Conservation (phyloP, 2,113 vertebrate genomes). For the Neodontobutis hainanensis region DNA sequence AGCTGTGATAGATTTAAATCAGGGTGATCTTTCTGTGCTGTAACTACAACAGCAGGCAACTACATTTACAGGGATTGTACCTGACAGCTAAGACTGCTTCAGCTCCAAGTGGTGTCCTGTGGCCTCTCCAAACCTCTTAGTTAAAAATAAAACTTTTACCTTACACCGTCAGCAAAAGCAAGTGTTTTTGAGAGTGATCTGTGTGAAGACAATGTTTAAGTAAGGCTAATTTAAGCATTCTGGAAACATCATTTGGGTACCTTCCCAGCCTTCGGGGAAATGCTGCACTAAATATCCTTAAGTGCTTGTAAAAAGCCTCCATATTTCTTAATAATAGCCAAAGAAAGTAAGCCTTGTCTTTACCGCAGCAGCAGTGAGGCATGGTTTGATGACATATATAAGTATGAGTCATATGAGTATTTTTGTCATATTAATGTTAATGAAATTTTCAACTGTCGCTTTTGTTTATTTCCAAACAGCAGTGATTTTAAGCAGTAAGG, state of each 20-base stretch:
- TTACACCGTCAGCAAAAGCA: constrained; percentile 49
- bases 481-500: constrained; percentile 30
- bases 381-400: constrained; percentile 29
- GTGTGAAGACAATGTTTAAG: constrained; percentile 51
- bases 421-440: constrained; percentile 1
- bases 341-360: constrained; percentile 10
- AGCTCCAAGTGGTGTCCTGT: not conserved
- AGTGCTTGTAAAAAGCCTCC: constrained; percentile 49
- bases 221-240: constrained; percentile 54
- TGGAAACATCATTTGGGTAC: constrained; percentile 49
- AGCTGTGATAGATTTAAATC: not conserved
- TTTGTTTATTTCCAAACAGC: constrained; percentile 18
- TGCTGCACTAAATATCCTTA: constrained; percentile 52
- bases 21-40: not conserved
- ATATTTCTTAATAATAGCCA: constrained; percentile 56
- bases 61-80: not conserved
- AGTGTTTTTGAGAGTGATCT: constrained; percentile 25
- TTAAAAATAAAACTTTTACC: constrained; percentile 26
- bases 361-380: constrained; percentile 22
- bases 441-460: constrained; percentile 10
- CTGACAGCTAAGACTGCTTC: not conserved
- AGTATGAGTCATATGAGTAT: constrained; percentile 39
- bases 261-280: constrained; percentile 57
- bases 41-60: not conserved
- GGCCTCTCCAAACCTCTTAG: not conserved